phyloP scores from a whole-genome alignment of 2,888 invertebrate genomes.

The Drosophila macrothrix region DNA sequence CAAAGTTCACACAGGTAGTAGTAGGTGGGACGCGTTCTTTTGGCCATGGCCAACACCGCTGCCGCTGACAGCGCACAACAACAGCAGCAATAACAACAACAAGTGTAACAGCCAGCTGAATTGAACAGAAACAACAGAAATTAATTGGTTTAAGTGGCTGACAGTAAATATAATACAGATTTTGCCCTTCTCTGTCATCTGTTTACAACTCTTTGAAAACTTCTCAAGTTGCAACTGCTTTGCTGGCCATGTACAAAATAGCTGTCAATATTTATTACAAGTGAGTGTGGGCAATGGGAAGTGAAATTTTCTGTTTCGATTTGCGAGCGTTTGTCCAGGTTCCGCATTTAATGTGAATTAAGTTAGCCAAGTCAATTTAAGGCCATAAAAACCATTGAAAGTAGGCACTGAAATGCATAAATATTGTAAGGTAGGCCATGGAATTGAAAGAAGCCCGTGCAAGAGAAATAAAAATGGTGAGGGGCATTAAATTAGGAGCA shows the following conservation, averaged over 20 bases:
- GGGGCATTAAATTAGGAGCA: too few relatives aligned
- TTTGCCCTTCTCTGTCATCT: slow-evolving; percentile 21
- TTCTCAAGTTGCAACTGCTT: slow-evolving; percentile 3
- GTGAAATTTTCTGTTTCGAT: background rate
- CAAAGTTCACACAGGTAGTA: slow-evolving; percentile 70
- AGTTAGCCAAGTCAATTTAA: background rate
- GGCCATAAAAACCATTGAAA: background rate
- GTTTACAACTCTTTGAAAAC: slow-evolving; percentile 20
- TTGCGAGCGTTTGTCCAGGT: background rate
- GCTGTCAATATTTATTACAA: background rate
- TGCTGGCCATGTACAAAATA: background rate
- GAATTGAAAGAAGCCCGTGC: too few relatives aligned
- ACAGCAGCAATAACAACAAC: slow-evolving; percentile 36
- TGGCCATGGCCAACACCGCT: slow-evolving; percentile 49
- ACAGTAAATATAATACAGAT: slow-evolving; percentile 65
- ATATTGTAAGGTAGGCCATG: background rate
- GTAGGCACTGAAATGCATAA: background rate
- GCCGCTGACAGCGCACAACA: slow-evolving; percentile 58
- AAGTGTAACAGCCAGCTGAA: slow-evolving; percentile 47
- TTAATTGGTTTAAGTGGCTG: slow-evolving; percentile 68
- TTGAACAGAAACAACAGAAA: slow-evolving; percentile 58
- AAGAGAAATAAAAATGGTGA: too few relatives aligned
- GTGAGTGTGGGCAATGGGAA: background rate
- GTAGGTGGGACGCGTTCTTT: slow-evolving; percentile 13
- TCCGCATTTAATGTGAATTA: background rate